Conservation (phyloP, 2,888 invertebrate genomes). For the Protodeltote pygarga region DNA sequence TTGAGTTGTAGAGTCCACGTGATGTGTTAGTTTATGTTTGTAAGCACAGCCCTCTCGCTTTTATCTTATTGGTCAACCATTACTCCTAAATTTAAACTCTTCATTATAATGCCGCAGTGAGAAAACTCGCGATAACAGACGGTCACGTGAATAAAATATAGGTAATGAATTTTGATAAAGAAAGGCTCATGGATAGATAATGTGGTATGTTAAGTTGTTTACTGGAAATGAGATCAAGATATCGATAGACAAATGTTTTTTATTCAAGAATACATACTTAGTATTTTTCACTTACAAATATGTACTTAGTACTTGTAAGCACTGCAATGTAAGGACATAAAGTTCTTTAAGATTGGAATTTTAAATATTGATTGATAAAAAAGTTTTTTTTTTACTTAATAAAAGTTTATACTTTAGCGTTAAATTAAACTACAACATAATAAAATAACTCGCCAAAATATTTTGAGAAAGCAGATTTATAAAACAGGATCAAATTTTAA, state of each 20-base stretch:
- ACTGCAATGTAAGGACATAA: background rate
- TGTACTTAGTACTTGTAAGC: background rate
- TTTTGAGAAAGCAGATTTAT: no score
- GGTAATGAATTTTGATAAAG: conserved; percentile 83
- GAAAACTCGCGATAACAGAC: conserved; percentile 81
- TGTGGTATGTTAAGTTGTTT: conserved; percentile 46
- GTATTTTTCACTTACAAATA: background rate
- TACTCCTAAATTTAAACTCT: conserved; percentile 87
- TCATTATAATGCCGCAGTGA: conserved; percentile 85
- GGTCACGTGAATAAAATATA: conserved; percentile 78
- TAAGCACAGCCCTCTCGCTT: conserved; percentile 78
- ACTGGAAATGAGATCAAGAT: conserved; percentile 42
- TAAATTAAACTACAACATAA: no score
- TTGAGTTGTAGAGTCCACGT: conserved; percentile 40
- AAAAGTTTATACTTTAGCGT: no score
- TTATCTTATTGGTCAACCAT: conserved; percentile 87
- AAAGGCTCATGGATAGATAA: conserved; percentile 60
- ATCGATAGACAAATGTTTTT: conserved; percentile 27
- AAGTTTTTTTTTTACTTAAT: no score
- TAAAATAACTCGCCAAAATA: no score
- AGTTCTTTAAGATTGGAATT: background rate
- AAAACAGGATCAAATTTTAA: no score
- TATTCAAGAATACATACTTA: background rate
- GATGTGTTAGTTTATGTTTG: conserved; percentile 50
- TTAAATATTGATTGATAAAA: background rate